phyloP scores from a whole-genome alignment of 37 sponge, comb jelly and placozoan genomes.

The Geodia barretti region DNA sequence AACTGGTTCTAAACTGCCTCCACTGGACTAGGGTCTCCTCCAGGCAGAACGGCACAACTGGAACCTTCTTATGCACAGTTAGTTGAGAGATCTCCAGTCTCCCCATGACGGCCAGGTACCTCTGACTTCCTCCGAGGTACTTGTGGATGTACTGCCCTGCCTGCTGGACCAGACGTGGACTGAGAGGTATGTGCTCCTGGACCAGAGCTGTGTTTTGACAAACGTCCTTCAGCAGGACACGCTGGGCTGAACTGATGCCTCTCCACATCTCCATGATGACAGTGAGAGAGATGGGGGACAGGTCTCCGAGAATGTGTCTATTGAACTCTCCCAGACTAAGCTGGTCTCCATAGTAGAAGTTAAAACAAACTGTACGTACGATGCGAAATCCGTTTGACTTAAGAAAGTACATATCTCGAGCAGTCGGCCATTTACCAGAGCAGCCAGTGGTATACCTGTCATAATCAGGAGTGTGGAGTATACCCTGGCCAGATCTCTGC shows the following conservation, averaged over 20 bases:
- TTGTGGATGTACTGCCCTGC: conserved; percentile 16
- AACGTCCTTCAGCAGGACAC: conserved; percentile 18
- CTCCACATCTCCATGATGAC: conserved; percentile 44
- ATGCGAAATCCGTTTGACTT: conserved; percentile 17
- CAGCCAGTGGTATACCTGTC: conserved; percentile 27
- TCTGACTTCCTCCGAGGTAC: background rate
- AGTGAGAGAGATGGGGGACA: background rate
- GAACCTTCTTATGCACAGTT: conserved; percentile 12
- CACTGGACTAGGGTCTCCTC: conserved; percentile 10
- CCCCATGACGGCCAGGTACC: conserved; percentile 41
- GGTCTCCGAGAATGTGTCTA: conserved; percentile 13
- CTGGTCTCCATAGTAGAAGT: conserved; percentile 36
- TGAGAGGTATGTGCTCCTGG: conserved; percentile 23
- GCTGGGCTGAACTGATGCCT: conserved; percentile 34
- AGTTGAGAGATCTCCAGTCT: conserved; percentile 35
- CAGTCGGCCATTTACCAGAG: conserved; percentile 10
- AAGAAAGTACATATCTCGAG: conserved; percentile 2
- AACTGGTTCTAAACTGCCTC: background rate
- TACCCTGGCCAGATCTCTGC: conserved; percentile 4
- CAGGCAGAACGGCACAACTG: conserved; percentile 20
- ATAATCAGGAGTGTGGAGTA: background rate
- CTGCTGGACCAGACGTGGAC: conserved; percentile 1
- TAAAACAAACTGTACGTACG: conserved; percentile 29
- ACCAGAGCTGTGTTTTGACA: background rate
- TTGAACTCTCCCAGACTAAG: conserved; percentile 35